Conservation (phyloP, 2,888 invertebrate species). For the Metellina segmentata region DNA sequence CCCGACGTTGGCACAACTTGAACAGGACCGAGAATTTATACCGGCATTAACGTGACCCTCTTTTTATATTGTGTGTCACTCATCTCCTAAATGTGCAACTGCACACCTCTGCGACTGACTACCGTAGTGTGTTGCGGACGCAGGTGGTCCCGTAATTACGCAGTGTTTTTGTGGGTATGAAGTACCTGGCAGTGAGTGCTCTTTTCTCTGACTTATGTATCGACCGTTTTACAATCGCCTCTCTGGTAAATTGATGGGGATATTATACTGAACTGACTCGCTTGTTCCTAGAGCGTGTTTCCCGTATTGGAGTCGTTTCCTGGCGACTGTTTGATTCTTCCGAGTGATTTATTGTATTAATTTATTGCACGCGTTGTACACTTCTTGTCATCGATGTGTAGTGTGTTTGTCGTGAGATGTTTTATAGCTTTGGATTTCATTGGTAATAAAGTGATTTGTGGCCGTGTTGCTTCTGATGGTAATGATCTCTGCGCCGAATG, state of each 20-base stretch:
- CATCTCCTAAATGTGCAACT: conserved; percentile 25
- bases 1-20: conserved; percentile 36
- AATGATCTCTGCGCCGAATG: too few species aligned
- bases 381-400: background rate
- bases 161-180: background rate
- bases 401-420: background rate
- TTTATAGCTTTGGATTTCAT: conserved; percentile 16
- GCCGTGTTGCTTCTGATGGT: background rate
- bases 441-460: background rate
- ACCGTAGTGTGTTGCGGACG: background rate
- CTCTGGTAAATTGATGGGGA: conserved; percentile 25
- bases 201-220: conserved; percentile 19
- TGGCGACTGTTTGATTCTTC: background rate
- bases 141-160: conserved; percentile 56
- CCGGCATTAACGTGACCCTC: conserved; percentile 37
- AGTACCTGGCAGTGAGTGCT: background rate
- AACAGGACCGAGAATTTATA: conserved; percentile 52
- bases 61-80: conserved; percentile 21
- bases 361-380: background rate
- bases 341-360: background rate
- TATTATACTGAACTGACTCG: conserved; percentile 15
- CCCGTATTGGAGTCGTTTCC: conserved; percentile 1
- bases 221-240: background rate
- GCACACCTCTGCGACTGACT: background rate
- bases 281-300: background rate